Percentiles rank a stretch among this genome's conserved stretches.
phyloP scores from a whole-genome alignment of 2,888 invertebrate species.

The Drosophila birchii region DNA sequence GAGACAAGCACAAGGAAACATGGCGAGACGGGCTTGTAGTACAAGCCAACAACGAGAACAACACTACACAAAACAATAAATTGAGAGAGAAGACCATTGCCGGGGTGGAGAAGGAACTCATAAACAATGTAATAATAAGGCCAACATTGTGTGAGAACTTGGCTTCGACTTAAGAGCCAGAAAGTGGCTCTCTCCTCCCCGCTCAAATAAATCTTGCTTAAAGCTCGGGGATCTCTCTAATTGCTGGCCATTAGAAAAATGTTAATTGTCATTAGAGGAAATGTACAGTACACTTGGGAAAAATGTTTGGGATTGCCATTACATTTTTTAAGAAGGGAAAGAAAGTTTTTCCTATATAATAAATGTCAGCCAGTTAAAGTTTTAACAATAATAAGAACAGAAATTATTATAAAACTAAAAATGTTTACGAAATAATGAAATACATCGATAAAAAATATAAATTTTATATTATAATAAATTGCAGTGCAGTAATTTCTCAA shows the following conservation, averaged over 20 bases:
- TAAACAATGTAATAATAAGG: constrained; percentile 78
- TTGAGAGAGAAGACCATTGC: constrained; percentile 50
- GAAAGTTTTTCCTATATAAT: too few relatives aligned
- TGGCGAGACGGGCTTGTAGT: constrained; percentile 74
- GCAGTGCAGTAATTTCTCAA: neutral
- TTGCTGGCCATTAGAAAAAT: constrained; percentile 73
- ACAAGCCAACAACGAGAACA: constrained; percentile 62
- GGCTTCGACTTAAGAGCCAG: constrained; percentile 29
- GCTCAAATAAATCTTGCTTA: constrained; percentile 74
- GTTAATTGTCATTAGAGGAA: constrained; percentile 73
- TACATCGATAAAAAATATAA: neutral
- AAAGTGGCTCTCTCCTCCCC: constrained; percentile 21
- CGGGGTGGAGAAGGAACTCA: constrained; percentile 50
- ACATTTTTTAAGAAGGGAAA: too few relatives aligned
- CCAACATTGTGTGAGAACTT: constrained; percentile 56
- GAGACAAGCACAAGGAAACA: constrained; percentile 70
- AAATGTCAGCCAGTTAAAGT: neutral
- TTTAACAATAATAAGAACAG: too few relatives aligned
- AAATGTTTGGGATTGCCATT: neutral
- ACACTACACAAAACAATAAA: constrained; percentile 64
- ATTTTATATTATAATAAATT: neutral
- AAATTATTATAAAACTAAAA: neutral
- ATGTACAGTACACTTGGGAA: neutral
- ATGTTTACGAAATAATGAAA: neutral
- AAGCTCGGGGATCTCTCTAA: constrained; percentile 61